Conservation (phyloP, 2,797 vertebrate genomes). For the Morelia viridis region DNA sequence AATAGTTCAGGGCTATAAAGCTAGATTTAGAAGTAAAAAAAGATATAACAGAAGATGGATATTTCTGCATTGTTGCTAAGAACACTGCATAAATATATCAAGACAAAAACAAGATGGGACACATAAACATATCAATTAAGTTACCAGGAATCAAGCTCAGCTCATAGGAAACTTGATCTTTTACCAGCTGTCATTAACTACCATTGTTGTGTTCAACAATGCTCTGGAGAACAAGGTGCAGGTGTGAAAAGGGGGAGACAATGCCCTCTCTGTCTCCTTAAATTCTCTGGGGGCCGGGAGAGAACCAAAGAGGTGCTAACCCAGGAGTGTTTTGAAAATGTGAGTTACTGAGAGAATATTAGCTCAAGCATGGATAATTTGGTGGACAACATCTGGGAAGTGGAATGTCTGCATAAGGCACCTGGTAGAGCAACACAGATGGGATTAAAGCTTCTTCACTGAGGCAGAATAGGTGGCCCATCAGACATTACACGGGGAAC, state of each 20-base stretch:
- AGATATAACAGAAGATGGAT: background rate
- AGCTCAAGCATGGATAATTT: background rate
- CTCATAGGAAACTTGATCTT: background rate
- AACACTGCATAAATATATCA: background rate
- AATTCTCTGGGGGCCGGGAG: background rate
- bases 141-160: background rate
- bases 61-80: background rate
- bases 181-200: background rate
- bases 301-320: background rate
- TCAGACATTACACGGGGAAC: background rate
- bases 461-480: background rate
- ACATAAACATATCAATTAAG: background rate
- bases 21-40: background rate
- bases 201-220: background rate
- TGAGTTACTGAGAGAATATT: background rate
- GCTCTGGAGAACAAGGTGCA: background rate
- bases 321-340: background rate
- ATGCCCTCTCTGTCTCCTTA: background rate
- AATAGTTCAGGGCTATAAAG: background rate
- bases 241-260: background rate
- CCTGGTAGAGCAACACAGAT: background rate
- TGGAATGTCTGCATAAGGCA: background rate
- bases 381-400: background rate
- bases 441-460: background rate
- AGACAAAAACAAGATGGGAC: background rate